Evolutionary conservation across 2,888 invertebrate species (phyloP), one percentile per base, ranked within the genome.

Genomic region (Eremobia ochroleuca): DNA sequence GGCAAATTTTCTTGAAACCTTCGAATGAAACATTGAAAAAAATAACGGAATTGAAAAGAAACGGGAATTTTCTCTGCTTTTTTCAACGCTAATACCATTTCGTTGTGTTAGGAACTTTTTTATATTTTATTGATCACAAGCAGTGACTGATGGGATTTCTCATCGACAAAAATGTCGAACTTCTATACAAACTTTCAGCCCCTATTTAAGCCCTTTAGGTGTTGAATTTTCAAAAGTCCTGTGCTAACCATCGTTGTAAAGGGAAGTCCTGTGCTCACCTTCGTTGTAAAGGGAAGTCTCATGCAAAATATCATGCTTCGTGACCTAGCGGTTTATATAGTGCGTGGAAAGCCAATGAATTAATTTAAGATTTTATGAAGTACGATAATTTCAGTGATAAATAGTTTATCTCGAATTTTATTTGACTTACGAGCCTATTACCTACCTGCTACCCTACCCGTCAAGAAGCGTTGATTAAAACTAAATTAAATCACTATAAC

Each of bases 401-500:
- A 37, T 73, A 37, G 4, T 21, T 49, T 46, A 37, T 40, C 34
- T 28, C 2, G 11, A 49, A 40, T 49, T 28, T 40, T 52, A 31
- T 76, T 43, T 40, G 34, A 31, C 66, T 43, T 15, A 37, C n/a
- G n/a, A 18, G 28, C 18, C 3, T 1, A 2, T 37, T 74, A 52
- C 21, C 2, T 18, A 71, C 2, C 25, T 66, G 13, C 25, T 31
- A 4, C n/a, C 0, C 6, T 55, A 65, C 6, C 15, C 31, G 37
- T 21, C 15, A 18, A 37, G 2, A 31, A 58, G 0, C 21, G 4
- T 59, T 70, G 28, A 70, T 77, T 55, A 62, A 74, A 68, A 70
- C 78, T 55, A 62, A 74, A 68, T 34, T 46, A 46, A 75, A 79
- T 52, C 18, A 68, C 18, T 80, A 8, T 15, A 55, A 74, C 55